Base-by-base conservation (phyloP, 1,140 invertebrate species). In the Orchesella cincta region DNA sequence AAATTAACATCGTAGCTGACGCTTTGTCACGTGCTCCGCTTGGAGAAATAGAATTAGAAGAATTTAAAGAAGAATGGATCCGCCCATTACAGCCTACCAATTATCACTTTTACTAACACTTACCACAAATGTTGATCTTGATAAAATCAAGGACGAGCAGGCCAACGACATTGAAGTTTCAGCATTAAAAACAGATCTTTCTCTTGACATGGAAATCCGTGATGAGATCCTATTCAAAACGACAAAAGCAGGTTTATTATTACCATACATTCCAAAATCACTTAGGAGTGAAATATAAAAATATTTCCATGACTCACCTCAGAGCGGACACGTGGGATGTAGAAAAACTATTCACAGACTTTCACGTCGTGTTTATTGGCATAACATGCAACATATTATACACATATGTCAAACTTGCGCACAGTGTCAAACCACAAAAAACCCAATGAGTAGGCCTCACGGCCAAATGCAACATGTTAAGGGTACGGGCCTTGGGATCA, bases 1-100 rank as follows among this genome's bases (percentile, higher is more conserved):
- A 0, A 76, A 77, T 35, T 0, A 85, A 86, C 73, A 76, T 83
- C 0, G 81, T 84, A 12, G 84, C 82, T 8, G 83, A 84, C 62
- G 75, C 83, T 2, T 75, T 85, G 12, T 85, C 83, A 12, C 76
- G 84, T 0, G 29, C 16, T 31, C 67, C 67, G 8, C 8, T 23
- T 34, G 18, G 31, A 16, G 12, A 12, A 5, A 3, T 2, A 14
- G 67, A 71, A 71, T 8, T 12, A 33, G 67, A 71, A 36, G 67
- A 71, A 3, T 8, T 2, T 16, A 71, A 34, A 36, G 3, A 8
- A 28, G 29, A 2, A 31, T 71, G 67, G 8, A 71, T 18, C 29
- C 67, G 29, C 67, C 67, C 12, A 36, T 71, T 12, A 33, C 8
- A 71, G 16, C 8, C 5, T 8, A 5, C 26, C 12, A 57, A 16